Conservation (phyloP, 1,140 invertebrate genomes). For the Cotesia typhae region DNA sequence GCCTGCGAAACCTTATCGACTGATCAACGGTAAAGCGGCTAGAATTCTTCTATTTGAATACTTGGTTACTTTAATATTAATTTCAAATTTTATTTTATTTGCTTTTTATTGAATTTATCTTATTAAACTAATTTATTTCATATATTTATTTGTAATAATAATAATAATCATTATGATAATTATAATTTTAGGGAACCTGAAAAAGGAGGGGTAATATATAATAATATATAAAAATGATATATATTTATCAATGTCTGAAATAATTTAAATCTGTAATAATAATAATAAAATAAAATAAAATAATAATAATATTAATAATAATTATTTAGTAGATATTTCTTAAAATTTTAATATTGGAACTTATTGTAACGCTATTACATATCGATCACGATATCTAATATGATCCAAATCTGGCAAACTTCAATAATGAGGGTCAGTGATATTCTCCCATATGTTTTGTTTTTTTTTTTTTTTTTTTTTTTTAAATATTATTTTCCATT, state of each 20-base stretch:
- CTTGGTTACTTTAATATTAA: no score
- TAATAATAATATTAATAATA: slow-evolving; percentile 21
- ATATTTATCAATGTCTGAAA: slow-evolving; percentile 44
- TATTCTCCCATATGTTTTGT: slow-evolving; percentile 20
- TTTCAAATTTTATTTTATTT: no score
- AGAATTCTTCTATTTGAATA: no score
- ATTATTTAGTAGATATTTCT: slow-evolving; percentile 21
- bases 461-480: slow-evolving; percentile 37
- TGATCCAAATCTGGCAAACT: slow-evolving; percentile 50
- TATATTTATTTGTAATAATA: slow-evolving; percentile 22
- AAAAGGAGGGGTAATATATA: slow-evolving; percentile 17
- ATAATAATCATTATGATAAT: background rate
- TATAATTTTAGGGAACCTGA: background rate
- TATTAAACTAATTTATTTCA: slow-evolving; percentile 19
- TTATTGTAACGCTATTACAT: slow-evolving; percentile 50
- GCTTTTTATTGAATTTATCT: no score
- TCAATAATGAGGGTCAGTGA: slow-evolving; percentile 43
- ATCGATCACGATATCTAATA: slow-evolving; percentile 46
- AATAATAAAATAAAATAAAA: slow-evolving; percentile 45
- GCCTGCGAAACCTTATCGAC: background rate
- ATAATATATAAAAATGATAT: slow-evolving; percentile 46
- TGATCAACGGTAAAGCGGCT: background rate
- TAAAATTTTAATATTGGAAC: slow-evolving; percentile 47
- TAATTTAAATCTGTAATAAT: slow-evolving; percentile 50
- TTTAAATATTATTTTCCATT: slow-evolving; percentile 37